Base-by-base conservation (phyloP, 53 echinoderm and acorn worm species). In the Holothuria scabra region DNA sequence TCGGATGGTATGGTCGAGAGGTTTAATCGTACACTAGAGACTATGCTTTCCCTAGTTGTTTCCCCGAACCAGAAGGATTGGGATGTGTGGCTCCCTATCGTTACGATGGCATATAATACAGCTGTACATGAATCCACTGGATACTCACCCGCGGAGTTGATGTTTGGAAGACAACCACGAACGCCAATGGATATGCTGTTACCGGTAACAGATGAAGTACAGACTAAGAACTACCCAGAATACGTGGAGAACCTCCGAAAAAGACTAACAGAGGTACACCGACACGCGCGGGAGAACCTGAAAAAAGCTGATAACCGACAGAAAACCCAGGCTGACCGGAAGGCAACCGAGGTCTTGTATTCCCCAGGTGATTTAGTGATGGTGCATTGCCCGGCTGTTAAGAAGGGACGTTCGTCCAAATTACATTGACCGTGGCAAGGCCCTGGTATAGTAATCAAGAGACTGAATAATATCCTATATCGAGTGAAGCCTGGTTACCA, bases 91-190 rank as follows among this genome's bases (percentile, higher is more conserved):
- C 46, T 72, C 20, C 24, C 72, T 20, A 44, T 72, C 21, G 38
- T 72, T 14, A 44, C 21, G 1, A 23, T 19, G 2, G 23, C 72
- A 23, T 18, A 32, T 72, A 60, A 60, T 3, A 60, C 67, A 30
- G 67, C 67, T 19, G 38, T 72, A 23, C 72, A 72, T 72, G 72
- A 72, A 72, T 72, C 72, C 1, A 72, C 41, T 35, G 72, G 41
- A 5, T 72, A 31, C 34, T 35, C 72, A 19, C 41, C 72, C 35
- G 72, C 72, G 41, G 72, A 72, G 24, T 34, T 72, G 41, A 72
- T 72, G 72, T 72, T 72, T 8, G 72, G 72, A 10, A 72, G 72
- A 44, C 6, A 35, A 21, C 18, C 41, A 16, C 18, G 49, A 34
- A 33, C 67, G 3, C 67, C 24, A 72, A 14, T 75, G 5, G 48